Percentiles rank a stretch among this genome's conserved stretches.
phyloP scores from a whole-genome alignment of 1,140 invertebrate genomes.

The Cecropterus lyciades region DNA sequence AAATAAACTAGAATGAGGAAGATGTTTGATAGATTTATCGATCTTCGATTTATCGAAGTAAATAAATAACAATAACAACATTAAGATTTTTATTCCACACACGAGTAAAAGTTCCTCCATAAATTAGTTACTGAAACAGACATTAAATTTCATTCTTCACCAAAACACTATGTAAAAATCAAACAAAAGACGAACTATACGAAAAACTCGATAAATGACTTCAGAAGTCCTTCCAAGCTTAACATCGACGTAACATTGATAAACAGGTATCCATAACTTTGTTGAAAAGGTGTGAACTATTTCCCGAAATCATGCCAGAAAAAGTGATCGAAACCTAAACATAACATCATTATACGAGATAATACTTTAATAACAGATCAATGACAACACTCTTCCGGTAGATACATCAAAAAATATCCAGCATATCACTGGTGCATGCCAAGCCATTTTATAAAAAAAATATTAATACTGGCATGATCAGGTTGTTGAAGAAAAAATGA shows the following conservation, averaged over 20 bases:
- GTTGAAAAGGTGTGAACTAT: conserved; percentile 21
- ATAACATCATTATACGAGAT: not conserved
- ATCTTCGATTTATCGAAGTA: no score
- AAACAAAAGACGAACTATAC: not conserved
- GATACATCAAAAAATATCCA: not conserved
- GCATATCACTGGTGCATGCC: not conserved
- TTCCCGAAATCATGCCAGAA: conserved; percentile 5
- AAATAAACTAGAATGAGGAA: conserved; percentile 21
- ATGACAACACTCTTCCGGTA: not conserved
- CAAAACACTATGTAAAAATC: not conserved
- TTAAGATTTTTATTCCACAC: conserved; percentile 6
- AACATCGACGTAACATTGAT: conserved; percentile 35
- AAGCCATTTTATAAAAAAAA: no score
- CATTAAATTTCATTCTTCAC: conserved; percentile 5
- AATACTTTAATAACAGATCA: not conserved
- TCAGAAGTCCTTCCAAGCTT: conserved; percentile 31
- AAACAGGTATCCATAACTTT: conserved; percentile 35
- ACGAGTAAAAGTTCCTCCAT: not conserved
- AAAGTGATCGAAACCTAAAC: conserved; percentile 30
- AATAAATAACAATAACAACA: conserved; percentile 29
- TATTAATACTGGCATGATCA: no score
- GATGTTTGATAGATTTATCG: conserved; percentile 24
- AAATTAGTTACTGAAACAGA: conserved; percentile 11
- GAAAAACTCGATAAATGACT: conserved; percentile 3
- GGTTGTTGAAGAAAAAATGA: no score